Evolutionary conservation across 2,113 vertebrate genomes (phyloP).

Genomic region (Xenopus borealis): DNA sequence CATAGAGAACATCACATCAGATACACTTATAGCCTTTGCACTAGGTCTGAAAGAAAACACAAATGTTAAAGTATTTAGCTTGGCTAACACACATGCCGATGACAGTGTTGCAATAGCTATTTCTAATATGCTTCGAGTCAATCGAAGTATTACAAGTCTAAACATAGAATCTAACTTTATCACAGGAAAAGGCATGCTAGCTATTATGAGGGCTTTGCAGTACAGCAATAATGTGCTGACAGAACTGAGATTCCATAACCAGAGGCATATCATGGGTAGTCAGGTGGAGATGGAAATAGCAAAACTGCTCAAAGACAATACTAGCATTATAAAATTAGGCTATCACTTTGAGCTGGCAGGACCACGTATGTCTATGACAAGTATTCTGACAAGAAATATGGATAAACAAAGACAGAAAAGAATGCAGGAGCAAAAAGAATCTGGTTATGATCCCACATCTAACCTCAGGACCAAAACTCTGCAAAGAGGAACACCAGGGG

Average conservation of each 20-base stretch:
- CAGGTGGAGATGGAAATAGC: slow-evolving; percentile 98
- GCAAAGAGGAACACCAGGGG: slow-evolving; percentile 74
- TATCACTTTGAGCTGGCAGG: slow-evolving; percentile 95
- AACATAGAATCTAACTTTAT: slow-evolving; percentile 96
- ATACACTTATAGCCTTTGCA: slow-evolving; percentile 82
- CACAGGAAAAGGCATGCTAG: slow-evolving; percentile 88
- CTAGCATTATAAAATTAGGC: slow-evolving; percentile 84
- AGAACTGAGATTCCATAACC: slow-evolving; percentile 95
- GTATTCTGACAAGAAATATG: slow-evolving; percentile 92
- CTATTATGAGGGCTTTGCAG: slow-evolving; percentile 83
- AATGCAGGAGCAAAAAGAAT: slow-evolving; percentile 80
- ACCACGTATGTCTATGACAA: slow-evolving; percentile 94
- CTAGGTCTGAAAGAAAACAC: slow-evolving; percentile 84
- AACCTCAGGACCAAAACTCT: slow-evolving; percentile 75
- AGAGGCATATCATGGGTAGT: slow-evolving; percentile 93
- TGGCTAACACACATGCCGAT: slow-evolving; percentile 89
- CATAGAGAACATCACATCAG: slow-evolving; percentile 86
- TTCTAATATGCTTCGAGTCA: slow-evolving; percentile 83
- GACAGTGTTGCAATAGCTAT: slow-evolving; percentile 82
- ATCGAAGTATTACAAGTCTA: slow-evolving; percentile 77
- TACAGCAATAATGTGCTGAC: slow-evolving; percentile 77
- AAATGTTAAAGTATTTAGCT: slow-evolving; percentile 76
- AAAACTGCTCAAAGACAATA: slow-evolving; percentile 86
- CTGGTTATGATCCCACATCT: slow-evolving; percentile 54
- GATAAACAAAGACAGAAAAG: slow-evolving; percentile 90